These are phyloP conservation scores for Heliconius melpomene DNA, from an alignment of 1,140 invertebrate genomes.

Conservation along the genomic window DNA sequence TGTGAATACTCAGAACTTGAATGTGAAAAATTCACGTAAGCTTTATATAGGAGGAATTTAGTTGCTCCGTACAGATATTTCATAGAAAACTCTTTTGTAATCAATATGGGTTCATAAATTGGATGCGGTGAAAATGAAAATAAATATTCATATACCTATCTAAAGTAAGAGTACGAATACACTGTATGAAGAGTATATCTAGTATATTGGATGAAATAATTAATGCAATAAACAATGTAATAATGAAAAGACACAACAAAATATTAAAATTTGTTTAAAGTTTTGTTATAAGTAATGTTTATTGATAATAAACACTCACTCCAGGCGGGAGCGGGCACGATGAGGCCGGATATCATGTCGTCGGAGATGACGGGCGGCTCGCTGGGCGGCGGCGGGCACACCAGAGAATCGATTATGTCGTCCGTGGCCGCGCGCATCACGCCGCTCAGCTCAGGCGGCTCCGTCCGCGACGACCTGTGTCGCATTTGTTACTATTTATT, in stretches of 20 bases:
- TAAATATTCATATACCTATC: background rate
- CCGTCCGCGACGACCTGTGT: constrained; percentile 91
- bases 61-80: background rate
- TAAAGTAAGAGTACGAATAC: too few species aligned
- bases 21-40: background rate
- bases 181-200: too few species aligned
- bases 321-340: constrained; percentile 96
- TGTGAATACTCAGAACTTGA: background rate
- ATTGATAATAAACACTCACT: constrained; percentile 85
- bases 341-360: constrained; percentile 97
- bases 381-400: constrained; percentile 96
- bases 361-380: constrained; percentile 96
- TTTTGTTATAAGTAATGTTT: too few species aligned
- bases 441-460: constrained; percentile 93
- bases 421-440: constrained; percentile 91
- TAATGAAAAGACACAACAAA: too few species aligned
- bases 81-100: background rate
- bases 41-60: background rate
- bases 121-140: background rate
- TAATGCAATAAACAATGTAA: too few species aligned
- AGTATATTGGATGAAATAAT: too few species aligned
- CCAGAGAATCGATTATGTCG: constrained; percentile 96
- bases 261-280: too few species aligned
- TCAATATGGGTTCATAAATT: background rate
- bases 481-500: background rate